Evolutionary conservation across 2,888 invertebrate species (phyloP), one percentile per base, ranked within the genome.

Genomic region (Pyrrhia umbra): DNA sequence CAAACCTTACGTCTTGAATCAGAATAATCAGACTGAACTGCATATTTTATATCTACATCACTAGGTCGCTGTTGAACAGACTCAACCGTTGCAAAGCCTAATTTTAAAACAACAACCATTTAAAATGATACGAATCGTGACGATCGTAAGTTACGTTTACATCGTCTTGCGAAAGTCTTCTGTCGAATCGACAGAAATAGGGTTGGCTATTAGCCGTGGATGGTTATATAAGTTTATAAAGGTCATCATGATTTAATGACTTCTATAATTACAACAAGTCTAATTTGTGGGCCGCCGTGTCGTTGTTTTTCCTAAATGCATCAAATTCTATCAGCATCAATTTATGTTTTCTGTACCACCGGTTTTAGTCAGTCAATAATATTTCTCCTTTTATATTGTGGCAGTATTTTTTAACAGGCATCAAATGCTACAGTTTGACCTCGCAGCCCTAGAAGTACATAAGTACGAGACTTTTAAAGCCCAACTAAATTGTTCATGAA

Each of bases 61-160:
- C 63, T 60, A 50, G 68, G 42, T 46, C 37, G 40, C 50, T 52
- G 37, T 57, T 47, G 56, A 57, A 52, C 23, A 42, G 43, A 56
- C 49, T 58, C 40, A 60, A 55, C 21, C n/a, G 54, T 79, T 79
- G 55, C 73, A 60, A 76, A 80, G 76, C 21, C 54, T 46, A 58
- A 68, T 79, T 71, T 73, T 57, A 79, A 68, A 76, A 79, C 66
- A 72, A 75, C 65, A 72, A 67, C 69, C 58, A 69, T 77, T 75
- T 70, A 75, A 65, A 77, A 79, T 72, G 30, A 76, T 76, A 64
- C 55, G 58, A 80, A 72, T 82, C 83, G 84, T 85, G 80, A 84
- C 69, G 68, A 67, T 79, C 82, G 80, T 81, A 81, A 80, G 74
- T 77, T 78, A 77, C 67, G 63, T 74, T 80, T 77, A 50, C 75